These are phyloP conservation scores for Ahaetulla prasina DNA, from an alignment of 2,113 vertebrate species.

Conservation along the genomic window DNA sequence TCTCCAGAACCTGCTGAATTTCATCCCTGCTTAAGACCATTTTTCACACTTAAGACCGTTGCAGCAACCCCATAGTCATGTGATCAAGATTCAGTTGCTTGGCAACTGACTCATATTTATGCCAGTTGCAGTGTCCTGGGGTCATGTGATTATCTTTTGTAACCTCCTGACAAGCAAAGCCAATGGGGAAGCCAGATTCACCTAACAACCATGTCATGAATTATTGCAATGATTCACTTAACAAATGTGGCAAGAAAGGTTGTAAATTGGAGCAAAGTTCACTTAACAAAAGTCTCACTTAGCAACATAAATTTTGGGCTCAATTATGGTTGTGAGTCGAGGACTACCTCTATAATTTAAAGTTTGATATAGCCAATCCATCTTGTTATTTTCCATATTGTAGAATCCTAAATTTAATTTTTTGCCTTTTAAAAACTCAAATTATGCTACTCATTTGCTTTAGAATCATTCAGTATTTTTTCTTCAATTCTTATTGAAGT, in stretches of 20 bases:
- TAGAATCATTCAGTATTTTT: neutral
- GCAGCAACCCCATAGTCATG: neutral
- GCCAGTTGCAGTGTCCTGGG: rapidly evolving
- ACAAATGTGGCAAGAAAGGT: neutral
- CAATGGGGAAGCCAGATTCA: neutral
- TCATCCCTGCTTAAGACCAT: neutral
- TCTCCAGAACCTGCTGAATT: too few species aligned
- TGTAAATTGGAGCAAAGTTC: neutral
- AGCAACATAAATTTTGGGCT: neutral
- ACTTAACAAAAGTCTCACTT: neutral
- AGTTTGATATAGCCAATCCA: neutral
- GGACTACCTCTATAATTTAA: neutral
- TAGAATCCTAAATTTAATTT: neutral
- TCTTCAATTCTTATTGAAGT: too few species aligned
- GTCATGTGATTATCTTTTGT: neutral
- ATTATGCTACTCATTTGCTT: neutral
- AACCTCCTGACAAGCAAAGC: neutral
- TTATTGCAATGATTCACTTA: neutral
- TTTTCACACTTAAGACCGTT: neutral
- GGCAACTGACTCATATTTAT: neutral
- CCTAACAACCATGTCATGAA: neutral
- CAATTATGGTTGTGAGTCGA: neutral
- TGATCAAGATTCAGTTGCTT: neutral
- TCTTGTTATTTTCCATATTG: neutral
- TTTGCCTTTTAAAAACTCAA: neutral